Evolutionary conservation across 2,888 invertebrate species (phyloP).

Genomic region (Ditula angustiorana): DNA sequence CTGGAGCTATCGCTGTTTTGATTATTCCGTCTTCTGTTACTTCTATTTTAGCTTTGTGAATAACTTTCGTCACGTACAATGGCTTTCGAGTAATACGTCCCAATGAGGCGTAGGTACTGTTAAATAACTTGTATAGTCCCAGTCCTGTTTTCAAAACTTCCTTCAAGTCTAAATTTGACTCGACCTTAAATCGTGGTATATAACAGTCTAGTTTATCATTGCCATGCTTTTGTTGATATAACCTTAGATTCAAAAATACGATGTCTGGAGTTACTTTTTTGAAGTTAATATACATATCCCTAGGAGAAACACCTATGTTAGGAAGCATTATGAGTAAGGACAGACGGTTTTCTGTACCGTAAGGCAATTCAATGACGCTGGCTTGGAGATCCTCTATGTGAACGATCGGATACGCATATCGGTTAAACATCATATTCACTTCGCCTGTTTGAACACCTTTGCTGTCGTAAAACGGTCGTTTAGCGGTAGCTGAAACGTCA

Average conservation of each 20-base stretch:
- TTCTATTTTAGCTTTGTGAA: not conserved
- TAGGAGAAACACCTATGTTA: not conserved
- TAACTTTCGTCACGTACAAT: not conserved
- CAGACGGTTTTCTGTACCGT: not conserved
- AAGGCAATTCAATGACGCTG: slow-evolving; percentile 1
- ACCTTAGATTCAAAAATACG: not conserved
- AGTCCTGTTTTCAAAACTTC: not conserved
- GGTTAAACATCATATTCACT: slow-evolving; percentile 1
- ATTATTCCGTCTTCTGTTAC: not conserved
- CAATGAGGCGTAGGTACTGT: not conserved
- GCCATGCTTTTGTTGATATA: not conserved
- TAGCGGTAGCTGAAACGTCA: not conserved
- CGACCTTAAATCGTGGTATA: not conserved
- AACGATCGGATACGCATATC: not conserved
- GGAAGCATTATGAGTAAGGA: not conserved
- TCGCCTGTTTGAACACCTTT: not conserved
- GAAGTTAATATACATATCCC: not conserved
- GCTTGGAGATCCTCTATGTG: not conserved
- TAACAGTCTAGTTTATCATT: not conserved
- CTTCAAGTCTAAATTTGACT: not conserved
- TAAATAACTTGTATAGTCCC: not conserved
- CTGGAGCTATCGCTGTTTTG: not conserved
- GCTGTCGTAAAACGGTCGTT: not conserved
- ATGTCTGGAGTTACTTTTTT: not conserved
- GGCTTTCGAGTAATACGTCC: not conserved